Percentiles rank a stretch among this genome's conserved stretches.
Conservation (phyloP, 2,797 vertebrate genomes). For the Echiichthys vipera region DNA sequence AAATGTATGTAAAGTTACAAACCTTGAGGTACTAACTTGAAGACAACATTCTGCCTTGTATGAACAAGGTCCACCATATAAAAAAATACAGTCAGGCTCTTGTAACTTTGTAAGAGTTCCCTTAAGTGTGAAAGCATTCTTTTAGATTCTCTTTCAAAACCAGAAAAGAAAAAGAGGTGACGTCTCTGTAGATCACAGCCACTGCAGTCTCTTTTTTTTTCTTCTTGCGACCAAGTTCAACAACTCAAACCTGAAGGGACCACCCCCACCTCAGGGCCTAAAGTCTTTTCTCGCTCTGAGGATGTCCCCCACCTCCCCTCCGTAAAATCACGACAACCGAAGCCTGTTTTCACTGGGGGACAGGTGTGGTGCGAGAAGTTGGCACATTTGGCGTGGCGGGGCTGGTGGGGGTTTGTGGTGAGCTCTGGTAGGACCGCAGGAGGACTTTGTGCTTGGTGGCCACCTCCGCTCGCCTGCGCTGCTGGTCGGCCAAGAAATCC, state of each 20-base stretch:
- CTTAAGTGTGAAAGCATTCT: constrained; percentile 27
- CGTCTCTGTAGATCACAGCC: constrained; percentile 48
- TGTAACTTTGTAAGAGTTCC: constrained; percentile 60
- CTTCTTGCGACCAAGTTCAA: constrained; percentile 25
- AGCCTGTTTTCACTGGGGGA: constrained; percentile 82
- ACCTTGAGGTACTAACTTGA: constrained; percentile 74
- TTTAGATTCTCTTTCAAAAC: constrained; percentile 39
- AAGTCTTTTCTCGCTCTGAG: constrained; percentile 35
- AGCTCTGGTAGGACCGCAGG: constrained; percentile 94
- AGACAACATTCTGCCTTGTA: constrained; percentile 39
- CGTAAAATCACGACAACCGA: constrained; percentile 49
- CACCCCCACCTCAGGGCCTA: background rate
- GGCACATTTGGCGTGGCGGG: constrained; percentile 80
- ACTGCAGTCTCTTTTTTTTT: constrained; percentile 55
- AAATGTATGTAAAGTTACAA: constrained; percentile 73
- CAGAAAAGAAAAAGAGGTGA: constrained; percentile 32
- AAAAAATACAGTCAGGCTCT: constrained; percentile 52
- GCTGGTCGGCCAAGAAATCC: constrained; percentile 96
- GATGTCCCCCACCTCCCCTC: background rate
- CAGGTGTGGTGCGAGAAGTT: constrained; percentile 70
- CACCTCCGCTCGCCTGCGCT: constrained; percentile 83
- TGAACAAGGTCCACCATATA: constrained; percentile 49
- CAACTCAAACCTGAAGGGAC: constrained; percentile 40
- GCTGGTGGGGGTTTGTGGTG: constrained; percentile 81
- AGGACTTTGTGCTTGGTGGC: constrained; percentile 98